Evolutionary conservation across 92 coral and sea anemone species (phyloP).

Genomic region (Hydrozoanthus gracilis): DNA sequence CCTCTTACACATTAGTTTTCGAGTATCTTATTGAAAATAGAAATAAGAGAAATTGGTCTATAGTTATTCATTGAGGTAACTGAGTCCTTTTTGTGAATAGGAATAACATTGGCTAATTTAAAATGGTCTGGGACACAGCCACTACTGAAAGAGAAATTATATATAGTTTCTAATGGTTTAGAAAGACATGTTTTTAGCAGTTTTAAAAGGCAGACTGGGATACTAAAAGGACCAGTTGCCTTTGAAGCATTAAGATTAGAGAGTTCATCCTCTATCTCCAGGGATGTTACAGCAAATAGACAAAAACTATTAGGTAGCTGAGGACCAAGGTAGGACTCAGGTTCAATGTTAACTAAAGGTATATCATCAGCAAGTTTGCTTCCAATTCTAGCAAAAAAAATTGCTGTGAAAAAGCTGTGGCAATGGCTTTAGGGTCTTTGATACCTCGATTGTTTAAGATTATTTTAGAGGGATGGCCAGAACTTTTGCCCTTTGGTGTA

Average conservation of each 20-base stretch:
- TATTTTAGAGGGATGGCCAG: slow-evolving; percentile 44
- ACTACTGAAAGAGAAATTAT: slow-evolving; percentile 3
- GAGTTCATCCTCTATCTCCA: slow-evolving; percentile 44
- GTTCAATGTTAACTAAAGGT: slow-evolving; percentile 34
- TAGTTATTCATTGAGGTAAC: too few relatives aligned
- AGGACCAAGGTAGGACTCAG: slow-evolving; percentile 39
- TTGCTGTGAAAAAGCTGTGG: slow-evolving; percentile 48
- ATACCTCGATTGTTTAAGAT: slow-evolving; percentile 18
- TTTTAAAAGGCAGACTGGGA: not conserved
- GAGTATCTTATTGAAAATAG: too few relatives aligned
- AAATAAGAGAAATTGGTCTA: slow-evolving; percentile 2
- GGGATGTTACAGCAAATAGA: slow-evolving; percentile 45
- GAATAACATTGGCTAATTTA: too few relatives aligned
- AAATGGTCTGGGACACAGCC: not conserved
- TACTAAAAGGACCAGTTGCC: not conserved
- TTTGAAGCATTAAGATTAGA: slow-evolving; percentile 30
- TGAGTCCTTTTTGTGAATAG: too few relatives aligned
- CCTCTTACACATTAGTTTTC: not conserved
- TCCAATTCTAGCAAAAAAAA: slow-evolving; percentile 48
- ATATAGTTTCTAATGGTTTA: not conserved
- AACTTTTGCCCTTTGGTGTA: slow-evolving; percentile 41
- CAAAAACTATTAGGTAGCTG: slow-evolving; percentile 26
- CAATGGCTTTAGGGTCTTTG: slow-evolving; percentile 46
- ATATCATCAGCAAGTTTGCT: slow-evolving; percentile 40
- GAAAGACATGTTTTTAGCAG: not conserved